Evolutionary conservation across 2,888 invertebrate genomes (phyloP).

Genomic region (Melanargia galathea): DNA sequence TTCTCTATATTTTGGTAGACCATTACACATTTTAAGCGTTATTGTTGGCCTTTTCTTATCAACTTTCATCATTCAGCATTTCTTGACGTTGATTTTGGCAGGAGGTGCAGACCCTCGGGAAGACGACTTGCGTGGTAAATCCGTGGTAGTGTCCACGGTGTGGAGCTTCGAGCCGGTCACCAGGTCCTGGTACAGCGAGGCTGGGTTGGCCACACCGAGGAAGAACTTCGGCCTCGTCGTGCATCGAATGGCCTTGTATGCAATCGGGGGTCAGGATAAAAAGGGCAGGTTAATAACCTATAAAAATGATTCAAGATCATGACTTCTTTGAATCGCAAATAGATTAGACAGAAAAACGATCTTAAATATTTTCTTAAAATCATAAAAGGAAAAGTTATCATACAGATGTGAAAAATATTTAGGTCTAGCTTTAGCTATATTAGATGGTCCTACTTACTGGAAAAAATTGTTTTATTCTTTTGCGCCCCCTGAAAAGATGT

Average conservation of each 20-base stretch:
- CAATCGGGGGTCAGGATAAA: conserved; percentile 87
- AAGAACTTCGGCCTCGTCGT: conserved; percentile 88
- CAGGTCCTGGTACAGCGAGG: conserved; percentile 85
- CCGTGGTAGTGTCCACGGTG: conserved; percentile 83
- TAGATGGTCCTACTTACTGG: no score
- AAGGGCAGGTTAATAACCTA: conserved; percentile 82
- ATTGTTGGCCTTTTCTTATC: not conserved
- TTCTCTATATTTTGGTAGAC: no score
- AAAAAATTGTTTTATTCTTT: no score
- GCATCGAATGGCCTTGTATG: conserved; percentile 84
- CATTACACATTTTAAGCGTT: not conserved
- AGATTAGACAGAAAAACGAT: no score
- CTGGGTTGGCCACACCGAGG: conserved; percentile 81
- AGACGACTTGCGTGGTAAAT: conserved; percentile 80
- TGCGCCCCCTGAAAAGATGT: no score
- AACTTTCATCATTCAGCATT: not conserved
- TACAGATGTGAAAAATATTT: no score
- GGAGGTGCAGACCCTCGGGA: conserved; percentile 86
- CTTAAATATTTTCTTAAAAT: no score
- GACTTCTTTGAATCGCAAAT: no score
- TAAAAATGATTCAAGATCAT: no score
- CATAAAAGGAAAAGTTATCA: no score
- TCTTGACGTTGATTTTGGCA: conserved; percentile 45
- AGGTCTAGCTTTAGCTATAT: no score
- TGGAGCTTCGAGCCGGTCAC: conserved; percentile 87